phyloP scores from a whole-genome alignment of 2,888 invertebrate genomes.

The Sinelater perroti region DNA sequence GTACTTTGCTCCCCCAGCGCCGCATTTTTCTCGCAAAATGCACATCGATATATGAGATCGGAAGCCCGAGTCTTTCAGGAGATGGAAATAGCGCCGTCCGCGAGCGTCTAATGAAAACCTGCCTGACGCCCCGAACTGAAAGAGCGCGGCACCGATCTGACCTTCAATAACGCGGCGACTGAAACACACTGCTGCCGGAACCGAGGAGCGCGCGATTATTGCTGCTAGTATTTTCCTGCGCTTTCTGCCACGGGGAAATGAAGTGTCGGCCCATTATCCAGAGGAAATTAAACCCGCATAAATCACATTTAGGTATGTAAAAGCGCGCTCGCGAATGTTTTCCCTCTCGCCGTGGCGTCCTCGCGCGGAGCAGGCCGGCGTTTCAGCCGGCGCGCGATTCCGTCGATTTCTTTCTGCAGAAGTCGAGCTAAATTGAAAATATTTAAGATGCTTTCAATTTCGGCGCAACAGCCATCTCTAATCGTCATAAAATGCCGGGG shows the following conservation, averaged over 20 bases:
- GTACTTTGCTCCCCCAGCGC: neutral
- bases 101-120: neutral
- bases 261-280: conserved; percentile 45
- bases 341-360: no score
- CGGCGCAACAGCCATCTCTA: no score
- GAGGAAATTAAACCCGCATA: conserved; percentile 47
- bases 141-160: neutral
- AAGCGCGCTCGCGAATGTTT: conserved; percentile 33
- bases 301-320: conserved; percentile 43
- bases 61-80: neutral
- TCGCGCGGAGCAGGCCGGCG: no score
- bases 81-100: neutral
- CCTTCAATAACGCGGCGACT: no score
- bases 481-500: no score
- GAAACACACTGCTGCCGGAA: conserved; percentile 18
- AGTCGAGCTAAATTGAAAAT: no score
- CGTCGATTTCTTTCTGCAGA: no score
- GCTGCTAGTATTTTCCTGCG: conserved; percentile 34
- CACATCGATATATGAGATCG: neutral
- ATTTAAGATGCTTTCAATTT: no score
- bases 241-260: conserved; percentile 43
- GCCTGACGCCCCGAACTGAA: neutral
- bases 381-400: no score
- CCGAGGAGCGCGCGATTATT: conserved; percentile 16
- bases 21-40: neutral